Base-by-base conservation (phyloP, 2,888 invertebrate genomes). In the Neoscelio sp. region DNA sequence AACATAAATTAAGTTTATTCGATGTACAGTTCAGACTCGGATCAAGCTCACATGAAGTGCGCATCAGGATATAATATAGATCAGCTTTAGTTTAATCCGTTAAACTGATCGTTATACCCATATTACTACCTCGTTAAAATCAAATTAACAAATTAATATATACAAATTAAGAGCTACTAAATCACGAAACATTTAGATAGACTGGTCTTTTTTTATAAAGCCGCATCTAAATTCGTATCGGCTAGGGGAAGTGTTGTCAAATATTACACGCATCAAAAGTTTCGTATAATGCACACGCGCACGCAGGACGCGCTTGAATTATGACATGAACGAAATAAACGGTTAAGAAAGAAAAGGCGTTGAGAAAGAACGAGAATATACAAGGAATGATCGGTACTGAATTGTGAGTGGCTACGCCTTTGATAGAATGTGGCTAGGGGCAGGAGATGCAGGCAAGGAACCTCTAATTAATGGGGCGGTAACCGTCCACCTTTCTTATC, bases 381-480 rank as follows among this genome's bases (percentile, higher is more conserved):
- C 75, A 62, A 73, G 74, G 62, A 67, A 71, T 71, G 75, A 79
- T 75, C 54, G 71, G 67, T 28, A 64, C 71, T 67, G 80, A 85
- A 82, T 84, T 85, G 85, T 85, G 86, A 87, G 85, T 86, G 86
- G 86, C 85, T 85, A 80, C 80, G 84, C 81, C 83, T 83, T 84
- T 83, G 84, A 82, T 83, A 81, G 80, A 86, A 80, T 80, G 81
- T 79, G n/a, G 40, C 64, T 78, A 73, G 82, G 82, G 82, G 82
- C 80, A 58, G 74, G 71, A 65, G 81, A 80, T 80, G 79, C 76
- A 81, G 82, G 83, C 81, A 82, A 84, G 85, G 71, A 78, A 82
- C 81, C 79, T 73, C 87, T 88, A 87, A 87, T 88, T 87, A 88
- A 88, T 85, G 86, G 87, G 87, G 87, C 87, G 87, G 87, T 82